Evolutionary conservation across 1,140 invertebrate genomes (phyloP).

Genomic region (Tetramorium simillimum): DNA sequence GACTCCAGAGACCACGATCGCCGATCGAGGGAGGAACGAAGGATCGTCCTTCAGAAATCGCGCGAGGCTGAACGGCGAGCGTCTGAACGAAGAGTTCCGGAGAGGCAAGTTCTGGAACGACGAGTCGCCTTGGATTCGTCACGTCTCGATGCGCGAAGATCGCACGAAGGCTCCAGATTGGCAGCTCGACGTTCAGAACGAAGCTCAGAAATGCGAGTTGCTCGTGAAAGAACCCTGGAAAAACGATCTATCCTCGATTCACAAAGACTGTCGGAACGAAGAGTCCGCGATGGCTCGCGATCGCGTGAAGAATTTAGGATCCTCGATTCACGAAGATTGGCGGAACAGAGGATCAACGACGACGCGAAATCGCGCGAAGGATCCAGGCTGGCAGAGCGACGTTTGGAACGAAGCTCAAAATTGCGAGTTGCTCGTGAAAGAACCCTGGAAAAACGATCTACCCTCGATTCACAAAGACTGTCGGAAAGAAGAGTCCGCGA

Average conservation of each 20-base stretch:
- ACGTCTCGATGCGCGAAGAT: not conserved
- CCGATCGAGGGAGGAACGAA: conserved; percentile 4
- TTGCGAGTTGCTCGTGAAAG: not conserved
- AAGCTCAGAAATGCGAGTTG: not conserved
- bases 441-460: not conserved
- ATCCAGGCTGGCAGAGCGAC: not conserved
- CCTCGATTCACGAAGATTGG: not conserved
- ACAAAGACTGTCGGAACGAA: not conserved
- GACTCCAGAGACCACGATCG: conserved; percentile 17
- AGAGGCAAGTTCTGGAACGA: conserved; percentile 4
- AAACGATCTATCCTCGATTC: not conserved
- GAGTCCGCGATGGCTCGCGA: not conserved
- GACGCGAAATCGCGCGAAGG: not conserved
- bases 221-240: not conserved
- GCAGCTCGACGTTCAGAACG: not conserved
- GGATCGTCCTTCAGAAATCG: not conserved
- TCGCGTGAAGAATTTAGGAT: conserved; percentile 9
- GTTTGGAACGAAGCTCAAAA: not conserved
- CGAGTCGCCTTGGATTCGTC: not conserved
- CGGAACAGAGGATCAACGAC: not conserved
- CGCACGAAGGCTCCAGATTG: not conserved
- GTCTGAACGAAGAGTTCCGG: not conserved
- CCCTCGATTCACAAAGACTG: not conserved
- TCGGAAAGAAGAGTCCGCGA: not conserved
- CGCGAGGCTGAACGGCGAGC: conserved; percentile 41